Percentiles rank a stretch among this genome's conserved stretches.
phyloP scores from a whole-genome alignment of 2,888 invertebrate species.

The Volucella inflata region DNA sequence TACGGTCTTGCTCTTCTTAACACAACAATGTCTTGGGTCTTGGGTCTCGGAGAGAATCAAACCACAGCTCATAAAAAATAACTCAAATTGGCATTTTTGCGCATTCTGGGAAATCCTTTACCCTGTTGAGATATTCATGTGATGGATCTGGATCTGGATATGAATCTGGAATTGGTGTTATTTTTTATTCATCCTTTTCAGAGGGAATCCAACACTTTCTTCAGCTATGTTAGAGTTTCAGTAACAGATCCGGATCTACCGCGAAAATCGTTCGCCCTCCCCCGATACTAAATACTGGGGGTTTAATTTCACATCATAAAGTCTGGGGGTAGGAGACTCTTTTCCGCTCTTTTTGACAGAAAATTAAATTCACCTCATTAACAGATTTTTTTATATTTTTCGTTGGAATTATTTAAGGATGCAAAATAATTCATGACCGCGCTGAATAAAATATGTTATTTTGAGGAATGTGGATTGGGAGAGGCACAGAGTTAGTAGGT shows the following conservation, averaged over 20 bases:
- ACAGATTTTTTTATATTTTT: conserved; percentile 23
- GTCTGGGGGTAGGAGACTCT: conserved; percentile 19
- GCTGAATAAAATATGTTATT: conserved; percentile 60
- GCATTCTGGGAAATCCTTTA: background rate
- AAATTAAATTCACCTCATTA: conserved; percentile 68
- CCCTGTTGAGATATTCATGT: too few relatives aligned
- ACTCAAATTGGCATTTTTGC: conserved; percentile 26
- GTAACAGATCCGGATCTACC: too few relatives aligned
- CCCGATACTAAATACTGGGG: background rate
- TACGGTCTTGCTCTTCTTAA: background rate
- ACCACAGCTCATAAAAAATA: conserved; percentile 23
- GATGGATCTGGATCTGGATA: too few relatives aligned
- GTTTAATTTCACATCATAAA: conserved; percentile 38
- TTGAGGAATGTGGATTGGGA: conserved; percentile 11
- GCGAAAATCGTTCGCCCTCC: too few relatives aligned
- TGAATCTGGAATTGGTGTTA: background rate
- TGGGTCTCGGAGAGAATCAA: too few relatives aligned
- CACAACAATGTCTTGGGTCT: too few relatives aligned
- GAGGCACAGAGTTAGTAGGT: background rate
- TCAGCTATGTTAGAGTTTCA: too few relatives aligned
- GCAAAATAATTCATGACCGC: conserved; percentile 64
- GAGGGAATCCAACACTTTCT: too few relatives aligned
- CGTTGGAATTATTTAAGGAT: conserved; percentile 42
- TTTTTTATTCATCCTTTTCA: too few relatives aligned
- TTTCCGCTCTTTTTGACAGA: conserved; percentile 56